phyloP scores from a whole-genome alignment of 2,888 invertebrate genomes.

The Drosophila prolongata region DNA sequence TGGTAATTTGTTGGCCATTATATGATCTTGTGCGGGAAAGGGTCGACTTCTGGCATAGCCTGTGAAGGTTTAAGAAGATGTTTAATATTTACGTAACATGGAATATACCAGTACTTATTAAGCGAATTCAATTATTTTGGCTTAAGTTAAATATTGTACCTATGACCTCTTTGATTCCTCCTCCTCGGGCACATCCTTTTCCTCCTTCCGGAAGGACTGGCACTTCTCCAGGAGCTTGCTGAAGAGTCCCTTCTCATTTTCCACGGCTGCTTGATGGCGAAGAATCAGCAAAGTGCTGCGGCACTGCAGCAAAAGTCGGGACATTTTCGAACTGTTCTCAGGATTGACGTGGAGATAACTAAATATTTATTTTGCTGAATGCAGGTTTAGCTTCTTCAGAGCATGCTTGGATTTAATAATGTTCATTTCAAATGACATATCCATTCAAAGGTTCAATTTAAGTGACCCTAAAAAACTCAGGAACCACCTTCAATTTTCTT shows the following conservation, averaged over 20 bases:
- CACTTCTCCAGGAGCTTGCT: conserved; percentile 15
- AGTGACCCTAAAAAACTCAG: too few relatives aligned
- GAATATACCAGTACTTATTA: too few relatives aligned
- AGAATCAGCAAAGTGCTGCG: conserved; percentile 30
- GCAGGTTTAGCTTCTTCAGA: background rate
- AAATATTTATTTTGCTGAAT: background rate
- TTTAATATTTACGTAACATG: too few relatives aligned
- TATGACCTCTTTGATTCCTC: conserved; percentile 20
- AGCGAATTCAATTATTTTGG: too few relatives aligned
- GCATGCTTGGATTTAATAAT: background rate
- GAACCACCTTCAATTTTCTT: background rate
- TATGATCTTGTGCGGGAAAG: conserved; percentile 10
- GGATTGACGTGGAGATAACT: background rate
- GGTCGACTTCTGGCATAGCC: background rate
- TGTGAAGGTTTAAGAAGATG: background rate
- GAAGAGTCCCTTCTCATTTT: conserved; percentile 19
- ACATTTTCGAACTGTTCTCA: conserved; percentile 10
- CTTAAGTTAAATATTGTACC: background rate
- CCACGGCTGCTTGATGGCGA: conserved; percentile 5
- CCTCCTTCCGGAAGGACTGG: background rate
- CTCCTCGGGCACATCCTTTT: conserved; percentile 2
- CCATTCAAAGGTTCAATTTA: too few relatives aligned
- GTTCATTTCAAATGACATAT: too few relatives aligned
- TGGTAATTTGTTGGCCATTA: conserved; percentile 42
- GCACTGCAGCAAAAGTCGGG: conserved; percentile 26